These are phyloP conservation scores for Tenthredo mesomela DNA, from an alignment of 2,888 invertebrate species.

Conservation along the genomic window DNA sequence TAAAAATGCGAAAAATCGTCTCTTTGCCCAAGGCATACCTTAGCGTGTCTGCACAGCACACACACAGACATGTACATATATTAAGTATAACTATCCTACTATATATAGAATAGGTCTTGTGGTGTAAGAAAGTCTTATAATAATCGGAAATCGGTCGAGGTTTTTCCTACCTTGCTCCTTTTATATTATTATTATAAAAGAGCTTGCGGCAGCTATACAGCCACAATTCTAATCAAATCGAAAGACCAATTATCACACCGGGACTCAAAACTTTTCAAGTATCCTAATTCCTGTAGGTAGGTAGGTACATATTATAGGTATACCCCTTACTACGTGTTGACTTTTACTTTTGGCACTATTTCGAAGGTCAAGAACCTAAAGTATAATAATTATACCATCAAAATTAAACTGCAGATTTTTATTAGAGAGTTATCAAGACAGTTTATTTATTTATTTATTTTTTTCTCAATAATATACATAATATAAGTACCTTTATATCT, in stretches of 20 bases:
- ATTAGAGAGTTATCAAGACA: background rate
- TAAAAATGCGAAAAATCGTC: constrained; percentile 51
- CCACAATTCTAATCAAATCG: background rate
- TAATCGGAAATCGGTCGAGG: background rate
- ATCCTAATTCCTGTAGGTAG: constrained; percentile 1
- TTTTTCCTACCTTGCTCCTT: background rate
- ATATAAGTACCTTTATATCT: background rate
- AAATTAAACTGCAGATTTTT: background rate
- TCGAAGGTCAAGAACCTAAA: constrained; percentile 30
- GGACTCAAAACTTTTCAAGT: constrained; percentile 54
- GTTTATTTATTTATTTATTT: background rate
- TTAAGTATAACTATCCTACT: background rate
- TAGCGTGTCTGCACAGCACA: background rate
- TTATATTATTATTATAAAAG: background rate
- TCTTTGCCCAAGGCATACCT: constrained; percentile 27
- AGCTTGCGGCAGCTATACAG: background rate
- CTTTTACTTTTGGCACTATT: background rate
- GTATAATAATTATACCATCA: background rate
- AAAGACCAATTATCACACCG: constrained; percentile 44
- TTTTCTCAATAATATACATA: background rate
- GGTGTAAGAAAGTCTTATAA: background rate
- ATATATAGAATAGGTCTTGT: background rate
- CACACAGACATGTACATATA: background rate
- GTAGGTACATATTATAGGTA: no score
- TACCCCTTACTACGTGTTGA: no score